Percentiles rank a stretch among this genome's conserved stretches.
These are phyloP conservation scores for Chironomus tepperi DNA, from an alignment of 1,140 invertebrate species.

Conservation along the genomic window DNA sequence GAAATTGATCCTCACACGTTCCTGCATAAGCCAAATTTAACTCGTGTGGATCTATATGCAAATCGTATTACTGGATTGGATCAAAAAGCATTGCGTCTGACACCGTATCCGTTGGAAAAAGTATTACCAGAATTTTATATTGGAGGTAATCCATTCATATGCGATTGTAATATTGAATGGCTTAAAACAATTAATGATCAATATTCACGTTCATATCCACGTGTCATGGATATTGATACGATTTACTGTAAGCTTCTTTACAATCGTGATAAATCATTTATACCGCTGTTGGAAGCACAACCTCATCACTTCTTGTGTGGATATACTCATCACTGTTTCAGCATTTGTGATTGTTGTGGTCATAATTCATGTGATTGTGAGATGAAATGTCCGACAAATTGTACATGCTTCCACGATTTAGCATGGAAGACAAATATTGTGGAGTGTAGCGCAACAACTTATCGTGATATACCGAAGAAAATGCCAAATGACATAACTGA, in stretches of 20 bases:
- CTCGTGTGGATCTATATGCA: conserved; percentile 73
- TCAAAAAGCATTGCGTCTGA: conserved; percentile 64
- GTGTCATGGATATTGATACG: conserved; percentile 82
- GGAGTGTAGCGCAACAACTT: conserved; percentile 73
- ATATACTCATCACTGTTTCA: conserved; percentile 88
- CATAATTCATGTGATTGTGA: conserved; percentile 92
- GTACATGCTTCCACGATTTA: conserved; percentile 89
- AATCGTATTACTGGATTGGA: conserved; percentile 77
- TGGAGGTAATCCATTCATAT: conserved; percentile 77
- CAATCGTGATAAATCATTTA: conserved; percentile 67
- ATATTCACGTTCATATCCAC: conserved; percentile 68
- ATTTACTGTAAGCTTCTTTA: conserved; percentile 86
- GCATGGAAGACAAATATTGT: conserved; percentile 90
- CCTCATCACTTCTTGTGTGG: conserved; percentile 84
- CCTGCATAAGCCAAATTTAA: conserved; percentile 71
- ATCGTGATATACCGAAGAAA: conserved; percentile 69
- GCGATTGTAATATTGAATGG: conserved; percentile 84
- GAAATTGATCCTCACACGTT: conserved; percentile 73
- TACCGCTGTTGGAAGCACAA: conserved; percentile 73
- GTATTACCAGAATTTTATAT: conserved; percentile 77
- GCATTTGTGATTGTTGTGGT: conserved; percentile 87
- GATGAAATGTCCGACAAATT: conserved; percentile 90
- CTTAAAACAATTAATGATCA: conserved; percentile 69
- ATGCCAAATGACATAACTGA: conserved; percentile 93
- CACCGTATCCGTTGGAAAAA: conserved; percentile 56